Percentiles rank a stretch among this genome's conserved stretches.
phyloP scores from a whole-genome alignment of 2,113 vertebrate species.

The Anser cygnoides region DNA sequence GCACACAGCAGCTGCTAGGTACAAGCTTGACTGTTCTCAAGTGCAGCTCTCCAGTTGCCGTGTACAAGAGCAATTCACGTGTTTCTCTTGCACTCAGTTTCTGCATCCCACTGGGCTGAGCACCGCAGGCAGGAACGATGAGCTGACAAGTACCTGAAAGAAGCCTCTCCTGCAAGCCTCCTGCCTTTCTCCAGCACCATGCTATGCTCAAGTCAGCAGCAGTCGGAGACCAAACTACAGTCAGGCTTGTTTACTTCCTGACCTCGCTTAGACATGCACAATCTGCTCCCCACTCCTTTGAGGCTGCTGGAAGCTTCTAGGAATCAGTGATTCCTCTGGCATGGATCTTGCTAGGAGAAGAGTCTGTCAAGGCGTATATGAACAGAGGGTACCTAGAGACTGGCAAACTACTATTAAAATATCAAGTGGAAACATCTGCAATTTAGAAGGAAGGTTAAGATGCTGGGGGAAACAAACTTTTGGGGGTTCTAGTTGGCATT shows the following conservation, averaged over 20 bases:
- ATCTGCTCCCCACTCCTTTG: not conserved
- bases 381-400: not conserved
- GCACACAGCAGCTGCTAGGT: not conserved
- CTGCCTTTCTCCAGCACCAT: not conserved
- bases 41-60: not conserved
- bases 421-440: not conserved
- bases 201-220: not conserved
- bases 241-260: not conserved
- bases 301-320: not conserved
- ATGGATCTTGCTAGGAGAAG: not conserved
- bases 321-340: not conserved
- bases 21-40: not conserved
- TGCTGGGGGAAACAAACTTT: rapidly evolving
- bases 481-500: not conserved
- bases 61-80: not conserved
- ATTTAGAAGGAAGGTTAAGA: not conserved
- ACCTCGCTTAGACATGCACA: not conserved
- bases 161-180: not conserved
- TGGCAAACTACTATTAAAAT: not conserved
- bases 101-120: not conserved
- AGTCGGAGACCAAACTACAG: not conserved
- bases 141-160: not conserved
- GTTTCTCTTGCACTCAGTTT: not conserved
- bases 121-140: rapidly evolving
- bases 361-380: not conserved